These are phyloP conservation scores for Gallirallus australis DNA, from an alignment of 2,797 vertebrate species.

Conservation along the genomic window DNA sequence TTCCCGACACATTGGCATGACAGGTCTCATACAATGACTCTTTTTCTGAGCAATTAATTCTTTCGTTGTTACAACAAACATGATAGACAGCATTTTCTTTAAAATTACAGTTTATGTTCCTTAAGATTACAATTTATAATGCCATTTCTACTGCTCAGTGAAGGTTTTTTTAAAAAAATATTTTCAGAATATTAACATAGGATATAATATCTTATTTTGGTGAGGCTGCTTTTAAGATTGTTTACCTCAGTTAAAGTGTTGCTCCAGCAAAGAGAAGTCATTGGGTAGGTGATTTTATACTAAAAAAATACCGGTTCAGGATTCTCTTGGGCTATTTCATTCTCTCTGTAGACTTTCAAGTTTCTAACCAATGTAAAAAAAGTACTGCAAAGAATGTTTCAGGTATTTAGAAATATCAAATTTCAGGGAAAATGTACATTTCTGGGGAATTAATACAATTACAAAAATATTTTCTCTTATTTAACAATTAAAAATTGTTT, in stretches of 20 bases:
- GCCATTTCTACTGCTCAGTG: neutral
- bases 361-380: neutral
- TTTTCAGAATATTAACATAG: neutral
- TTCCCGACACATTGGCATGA: neutral
- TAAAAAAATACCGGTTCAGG: neutral
- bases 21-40: neutral
- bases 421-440: neutral
- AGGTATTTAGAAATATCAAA: neutral
- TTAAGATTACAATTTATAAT: neutral
- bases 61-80: neutral
- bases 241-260: neutral
- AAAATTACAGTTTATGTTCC: neutral
- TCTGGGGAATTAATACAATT: neutral
- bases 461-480: neutral
- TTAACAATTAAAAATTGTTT: neutral
- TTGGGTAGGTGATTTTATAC: neutral
- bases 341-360: neutral
- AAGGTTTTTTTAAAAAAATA: neutral
- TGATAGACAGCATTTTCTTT: neutral
- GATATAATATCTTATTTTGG: neutral
- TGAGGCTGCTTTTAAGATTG: neutral
- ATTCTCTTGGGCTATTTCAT: neutral
- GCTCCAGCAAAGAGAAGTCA: neutral
- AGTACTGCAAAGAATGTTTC: neutral
- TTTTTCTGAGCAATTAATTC: neutral